Evolutionary conservation across 2,888 invertebrate species (phyloP).

Genomic region (Eristalis arbustorum): DNA sequence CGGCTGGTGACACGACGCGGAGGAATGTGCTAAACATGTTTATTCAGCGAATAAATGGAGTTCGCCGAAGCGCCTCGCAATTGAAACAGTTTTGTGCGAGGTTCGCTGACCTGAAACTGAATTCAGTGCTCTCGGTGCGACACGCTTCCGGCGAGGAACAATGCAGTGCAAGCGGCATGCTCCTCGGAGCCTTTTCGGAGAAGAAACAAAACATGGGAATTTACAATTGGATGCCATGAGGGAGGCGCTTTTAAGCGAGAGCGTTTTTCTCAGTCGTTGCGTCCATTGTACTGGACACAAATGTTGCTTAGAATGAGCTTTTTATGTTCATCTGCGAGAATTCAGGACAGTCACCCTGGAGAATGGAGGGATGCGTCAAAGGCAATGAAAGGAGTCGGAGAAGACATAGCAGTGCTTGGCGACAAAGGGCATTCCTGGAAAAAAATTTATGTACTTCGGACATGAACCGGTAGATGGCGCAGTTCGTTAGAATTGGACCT

Average conservation of each 20-base stretch:
- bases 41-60: constrained; percentile 16
- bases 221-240: neutral
- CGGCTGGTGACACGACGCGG: neutral
- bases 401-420: too few species aligned
- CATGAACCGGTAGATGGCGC: too few species aligned
- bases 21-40: neutral
- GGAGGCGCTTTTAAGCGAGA: neutral
- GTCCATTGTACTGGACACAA: neutral
- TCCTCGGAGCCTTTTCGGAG: neutral
- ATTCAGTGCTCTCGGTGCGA: neutral
- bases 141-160: neutral
- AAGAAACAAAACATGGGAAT: too few species aligned
- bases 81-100: constrained; percentile 5
- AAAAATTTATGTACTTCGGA: too few species aligned
- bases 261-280: neutral
- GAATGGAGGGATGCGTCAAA: neutral
- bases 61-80: neutral
- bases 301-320: neutral
- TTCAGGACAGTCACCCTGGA: neutral
- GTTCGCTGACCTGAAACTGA: constrained; percentile 22
- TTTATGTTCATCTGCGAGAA: neutral
- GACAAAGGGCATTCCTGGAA: too few species aligned
- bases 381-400: neutral
- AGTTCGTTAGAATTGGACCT: too few species aligned
- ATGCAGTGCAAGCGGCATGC: neutral